A percentile compares a stretch with the other conserved stretches of the same genome.
phyloP scores from a whole-genome alignment of 2,113 vertebrate genomes.

The Coregonus clupeaformis region DNA sequence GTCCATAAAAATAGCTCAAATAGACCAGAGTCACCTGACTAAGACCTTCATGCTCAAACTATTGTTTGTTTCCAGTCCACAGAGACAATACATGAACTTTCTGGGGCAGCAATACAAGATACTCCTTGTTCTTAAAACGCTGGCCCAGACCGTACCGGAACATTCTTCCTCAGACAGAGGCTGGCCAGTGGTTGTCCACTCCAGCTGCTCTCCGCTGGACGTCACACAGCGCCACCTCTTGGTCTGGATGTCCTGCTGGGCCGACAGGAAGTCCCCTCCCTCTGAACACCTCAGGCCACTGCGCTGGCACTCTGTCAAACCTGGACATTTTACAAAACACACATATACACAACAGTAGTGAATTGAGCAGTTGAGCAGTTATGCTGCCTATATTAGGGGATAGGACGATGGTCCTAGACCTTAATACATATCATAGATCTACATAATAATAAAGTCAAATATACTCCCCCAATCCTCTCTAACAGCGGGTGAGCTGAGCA shows the following conservation, averaged over 20 bases:
- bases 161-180: conserved; percentile 76
- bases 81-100: too few relatives aligned
- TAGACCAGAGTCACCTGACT: too few relatives aligned
- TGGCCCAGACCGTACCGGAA: conserved; percentile 63
- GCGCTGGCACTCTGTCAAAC: conserved; percentile 81
- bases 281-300: conserved; percentile 76
- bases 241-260: conserved; percentile 69
- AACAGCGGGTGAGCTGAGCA: too few relatives aligned
- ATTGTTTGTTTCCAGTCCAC: too few relatives aligned
- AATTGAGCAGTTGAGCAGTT: background rate
- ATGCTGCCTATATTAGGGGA: background rate
- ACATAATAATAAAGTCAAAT: too few relatives aligned
- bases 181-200: conserved; percentile 73
- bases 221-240: conserved; percentile 76
- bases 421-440: too few relatives aligned
- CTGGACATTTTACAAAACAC: conserved; percentile 60
- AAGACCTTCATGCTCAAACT: too few relatives aligned
- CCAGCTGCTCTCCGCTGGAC: conserved; percentile 69
- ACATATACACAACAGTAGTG: background rate
- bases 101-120: too few relatives aligned
- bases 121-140: too few relatives aligned
- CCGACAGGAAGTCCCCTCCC: conserved; percentile 74
- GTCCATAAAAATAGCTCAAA: too few relatives aligned
- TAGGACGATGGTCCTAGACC: background rate
- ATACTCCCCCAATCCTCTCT: too few relatives aligned